Conservation (phyloP, 1,140 invertebrate genomes). For the Chrysopa pallens region DNA sequence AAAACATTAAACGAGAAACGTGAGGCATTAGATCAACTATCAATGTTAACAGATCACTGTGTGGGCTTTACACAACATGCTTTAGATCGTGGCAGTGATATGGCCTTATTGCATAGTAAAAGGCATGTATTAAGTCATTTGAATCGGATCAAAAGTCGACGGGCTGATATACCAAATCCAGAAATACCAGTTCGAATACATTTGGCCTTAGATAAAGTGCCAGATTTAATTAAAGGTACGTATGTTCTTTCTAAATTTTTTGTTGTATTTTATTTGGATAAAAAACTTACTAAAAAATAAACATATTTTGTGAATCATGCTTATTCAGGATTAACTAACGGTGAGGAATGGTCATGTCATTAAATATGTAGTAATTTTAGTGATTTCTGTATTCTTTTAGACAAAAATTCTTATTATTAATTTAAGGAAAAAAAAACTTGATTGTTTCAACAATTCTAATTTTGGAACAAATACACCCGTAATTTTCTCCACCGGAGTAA, state of each 20-base stretch:
- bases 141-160: slow-evolving; percentile 56
- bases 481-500: no score
- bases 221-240: slow-evolving; percentile 55
- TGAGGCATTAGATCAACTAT: slow-evolving; percentile 55
- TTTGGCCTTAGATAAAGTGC: slow-evolving; percentile 55
- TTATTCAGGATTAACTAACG: slow-evolving; percentile 13
- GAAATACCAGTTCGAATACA: slow-evolving; percentile 66
- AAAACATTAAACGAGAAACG: slow-evolving; percentile 69
- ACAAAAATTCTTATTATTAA: neutral
- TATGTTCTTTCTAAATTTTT: slow-evolving; percentile 1
- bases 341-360: slow-evolving; percentile 6
- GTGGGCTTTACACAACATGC: slow-evolving; percentile 64
- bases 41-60: slow-evolving; percentile 70
- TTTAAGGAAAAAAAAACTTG: no score
- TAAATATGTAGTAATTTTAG: no score
- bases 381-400: neutral
- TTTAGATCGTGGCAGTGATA: slow-evolving; percentile 60
- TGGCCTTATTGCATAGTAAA: slow-evolving; percentile 69
- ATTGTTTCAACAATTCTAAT: no score
- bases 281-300: slow-evolving; percentile 2
- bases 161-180: slow-evolving; percentile 68
- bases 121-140: slow-evolving; percentile 54
- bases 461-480: no score
- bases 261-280: slow-evolving; percentile 3
- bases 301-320: slow-evolving; percentile 5